Evolutionary conservation across 1,140 invertebrate species (phyloP), one percentile per base, ranked within the genome.

Genomic region (Pygmarrhopalites habei): DNA sequence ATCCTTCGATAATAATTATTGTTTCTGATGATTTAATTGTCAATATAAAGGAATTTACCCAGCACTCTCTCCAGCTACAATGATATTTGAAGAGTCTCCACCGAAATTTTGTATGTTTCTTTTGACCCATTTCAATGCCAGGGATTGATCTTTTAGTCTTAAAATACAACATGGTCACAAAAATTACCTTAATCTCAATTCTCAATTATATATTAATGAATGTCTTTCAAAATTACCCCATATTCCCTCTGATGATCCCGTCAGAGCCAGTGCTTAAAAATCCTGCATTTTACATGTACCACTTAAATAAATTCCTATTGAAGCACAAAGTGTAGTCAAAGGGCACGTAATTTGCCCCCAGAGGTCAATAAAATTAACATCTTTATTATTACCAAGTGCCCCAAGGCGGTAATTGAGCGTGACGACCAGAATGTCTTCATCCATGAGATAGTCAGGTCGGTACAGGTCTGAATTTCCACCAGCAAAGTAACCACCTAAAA

Each of bases 81-180:
- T 83, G 10, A 85, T 77, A 28, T 75, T 75, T 28, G 76, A 70
- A 0, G 78, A 73, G 70, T 82, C 78, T 2, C 83, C 83, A 28
- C 81, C 81, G 69, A 84, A 84, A 51, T 75, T 15, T 79, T 75
- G 64, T n/a, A 81, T 82, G 56, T 80, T 79, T 43, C 77, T 72
- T 60, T 75, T 72, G 10, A 82, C 73, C 78, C 78, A 79, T 67
- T 75, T 71, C 10, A 79, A 56, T 4, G 79, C 82, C 70, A 81
- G 66, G 3, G 76, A 63, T 68, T 82, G 82, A 66, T 83, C 82
- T 70, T 77, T 78, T 39, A 84, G 64, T 28, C n/a, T n/a, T n/a
- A n/a, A n/a, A n/a, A n/a, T n/a, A n/a, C n/a, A n/a, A n/a, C n/a
- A n/a, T n/a, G n/a, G n/a, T n/a, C n/a, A n/a, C n/a, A n/a, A n/a